Percentiles rank a stretch among this genome's conserved stretches.
Evolutionary conservation across 2,888 invertebrate genomes (phyloP).

Genomic region (Alloscopus bannaensis): DNA sequence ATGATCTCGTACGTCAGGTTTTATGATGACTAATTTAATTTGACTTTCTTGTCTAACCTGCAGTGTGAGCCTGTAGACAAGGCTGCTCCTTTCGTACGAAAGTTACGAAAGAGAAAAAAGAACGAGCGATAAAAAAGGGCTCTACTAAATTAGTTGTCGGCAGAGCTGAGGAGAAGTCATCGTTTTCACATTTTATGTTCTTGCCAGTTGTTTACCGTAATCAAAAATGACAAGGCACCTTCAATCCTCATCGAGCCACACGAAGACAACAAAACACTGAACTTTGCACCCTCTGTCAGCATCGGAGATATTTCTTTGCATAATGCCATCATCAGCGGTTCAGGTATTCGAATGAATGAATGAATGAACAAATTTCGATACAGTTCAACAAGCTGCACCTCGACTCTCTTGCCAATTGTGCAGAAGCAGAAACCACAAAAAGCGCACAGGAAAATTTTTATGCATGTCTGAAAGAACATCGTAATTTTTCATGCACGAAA

Average conservation of each 20-base stretch:
- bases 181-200: constrained; percentile 3
- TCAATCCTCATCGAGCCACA: constrained; percentile 6
- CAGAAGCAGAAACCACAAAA: background rate
- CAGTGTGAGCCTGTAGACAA: background rate
- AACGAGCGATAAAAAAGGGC: constrained; percentile 1
- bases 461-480: background rate
- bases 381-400: background rate
- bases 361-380: background rate
- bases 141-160: constrained; percentile 1
- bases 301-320: background rate
- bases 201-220: constrained; percentile 21
- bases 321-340: too few relatives aligned
- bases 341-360: too few relatives aligned
- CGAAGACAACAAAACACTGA: constrained; percentile 4
- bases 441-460: background rate
- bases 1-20: constrained; percentile 49
- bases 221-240: constrained; percentile 1
- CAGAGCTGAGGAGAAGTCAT: background rate
- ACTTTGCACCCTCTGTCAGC: background rate
- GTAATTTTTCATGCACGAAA: background rate
- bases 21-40: constrained; percentile 49
- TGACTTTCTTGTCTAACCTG: constrained; percentile 23
- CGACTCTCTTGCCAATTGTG: background rate
- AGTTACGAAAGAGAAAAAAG: background rate
- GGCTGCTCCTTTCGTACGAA: background rate